Base-by-base conservation (phyloP, 2,888 invertebrate genomes). In the Caenorhabditis sp. region DNA sequence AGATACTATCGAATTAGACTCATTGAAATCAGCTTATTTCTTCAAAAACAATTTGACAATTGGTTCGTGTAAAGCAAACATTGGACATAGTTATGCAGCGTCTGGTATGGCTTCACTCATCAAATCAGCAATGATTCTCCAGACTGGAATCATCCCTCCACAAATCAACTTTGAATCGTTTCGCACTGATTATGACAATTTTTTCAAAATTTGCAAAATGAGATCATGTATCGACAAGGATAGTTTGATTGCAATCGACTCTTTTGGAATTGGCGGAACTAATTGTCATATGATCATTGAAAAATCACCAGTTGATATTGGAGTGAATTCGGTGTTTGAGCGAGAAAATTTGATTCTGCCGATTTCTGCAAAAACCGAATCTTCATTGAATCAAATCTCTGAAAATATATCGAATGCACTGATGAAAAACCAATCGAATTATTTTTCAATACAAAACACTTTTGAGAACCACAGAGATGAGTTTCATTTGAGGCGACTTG, bases 211-310 rank as follows among this genome's bases (percentile, higher is more conserved):
- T 14, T 12, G 19, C 3, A 36, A 26, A n/a, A 14, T 61, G 5
- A 26, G n/a, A 21, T n/a, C 31, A 1, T 1, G 4, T 0, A 54
- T 73, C 8, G 1, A 43, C 17, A 21, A 36, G 8, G 24, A 59
- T 19, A 26, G 49, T 26, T 14, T 68, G 1, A 76, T 83, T 31
- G 78, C 71, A 0, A 65, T 84, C 10, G 80, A 84, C 62, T 76
- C 79, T 4, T 86, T 86, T 72, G 86, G 86, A 31, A 85, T 86
- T 49, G 85, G 86, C 2, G 86, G 86, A 21, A 86, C 86, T n/a
- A 86, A 86, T 76, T 86, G 68, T 57, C 81, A 81, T 60, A 57
- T 82, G 58, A 64, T 80, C n/a, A 61, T 80, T 10, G 78, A 70
- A 14, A 43, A 58, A n/a, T 57, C 0, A 4, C 55, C 31, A 58